Evolutionary conservation across 2,113 vertebrate genomes (phyloP).

Genomic region (Prinia subflava): DNA sequence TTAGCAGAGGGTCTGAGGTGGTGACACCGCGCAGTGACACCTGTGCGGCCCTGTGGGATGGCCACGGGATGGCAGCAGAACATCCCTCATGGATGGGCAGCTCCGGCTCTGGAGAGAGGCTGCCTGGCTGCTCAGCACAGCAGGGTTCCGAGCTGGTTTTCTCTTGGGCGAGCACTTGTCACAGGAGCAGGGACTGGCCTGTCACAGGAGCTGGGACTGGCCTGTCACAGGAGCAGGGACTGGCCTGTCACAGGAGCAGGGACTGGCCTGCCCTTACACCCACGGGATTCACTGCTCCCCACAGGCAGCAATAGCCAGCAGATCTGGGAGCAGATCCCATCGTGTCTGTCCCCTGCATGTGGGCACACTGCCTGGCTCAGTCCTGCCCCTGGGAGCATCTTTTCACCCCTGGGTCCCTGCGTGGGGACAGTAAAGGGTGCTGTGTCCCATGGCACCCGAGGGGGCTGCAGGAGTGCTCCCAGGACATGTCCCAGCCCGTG

Average conservation of each 20-base stretch:
- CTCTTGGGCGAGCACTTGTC: neutral
- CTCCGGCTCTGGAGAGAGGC: fast-evolving
- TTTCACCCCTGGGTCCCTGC: fast-evolving
- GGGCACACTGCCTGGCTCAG: neutral
- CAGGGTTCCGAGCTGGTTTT: neutral
- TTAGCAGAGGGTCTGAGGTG: neutral
- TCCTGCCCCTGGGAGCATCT: neutral
- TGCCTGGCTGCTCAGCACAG: neutral
- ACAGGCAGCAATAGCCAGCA: neutral
- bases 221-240: no score
- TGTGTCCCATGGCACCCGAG: fast-evolving
- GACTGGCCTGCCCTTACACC: neutral
- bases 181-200: neutral
- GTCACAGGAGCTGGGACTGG: no score
- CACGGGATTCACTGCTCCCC: fast-evolving
- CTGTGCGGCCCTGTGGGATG: neutral
- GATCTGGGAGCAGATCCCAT: neutral
- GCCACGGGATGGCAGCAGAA: slow-evolving; percentile 49
- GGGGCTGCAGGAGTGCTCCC: neutral
- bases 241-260: no score
- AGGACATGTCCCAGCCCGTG: fast-evolving
- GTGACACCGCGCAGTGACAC: neutral
- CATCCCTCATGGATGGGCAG: neutral
- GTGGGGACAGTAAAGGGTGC: fast-evolving
- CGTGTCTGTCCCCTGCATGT: fast-evolving